These are phyloP conservation scores for Biston betularia DNA, from an alignment of 2,888 invertebrate genomes.

Conservation along the genomic window DNA sequence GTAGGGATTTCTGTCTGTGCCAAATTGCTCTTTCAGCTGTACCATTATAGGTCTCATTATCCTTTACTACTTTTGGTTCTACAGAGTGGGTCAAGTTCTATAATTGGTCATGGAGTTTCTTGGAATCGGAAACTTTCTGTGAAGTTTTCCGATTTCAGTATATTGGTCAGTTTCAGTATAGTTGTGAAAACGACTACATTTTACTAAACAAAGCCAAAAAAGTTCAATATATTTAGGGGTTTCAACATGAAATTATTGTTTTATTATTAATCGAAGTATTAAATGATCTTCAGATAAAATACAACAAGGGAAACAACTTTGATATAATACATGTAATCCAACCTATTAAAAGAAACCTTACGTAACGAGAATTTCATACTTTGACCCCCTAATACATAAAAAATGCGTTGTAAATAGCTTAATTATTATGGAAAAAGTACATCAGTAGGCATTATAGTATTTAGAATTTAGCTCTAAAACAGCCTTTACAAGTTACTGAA, in stretches of 20 bases:
- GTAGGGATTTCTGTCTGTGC: constrained; percentile 34
- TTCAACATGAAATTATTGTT: too few species aligned
- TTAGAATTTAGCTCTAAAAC: not conserved
- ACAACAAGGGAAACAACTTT: too few species aligned
- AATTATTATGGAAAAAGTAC: not conserved
- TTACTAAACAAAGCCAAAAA: not conserved
- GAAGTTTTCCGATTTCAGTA: constrained; percentile 20
- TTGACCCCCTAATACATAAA: too few species aligned
- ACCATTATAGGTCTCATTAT: constrained; percentile 25
- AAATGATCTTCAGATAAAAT: too few species aligned
- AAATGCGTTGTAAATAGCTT: not conserved
- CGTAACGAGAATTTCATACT: too few species aligned
- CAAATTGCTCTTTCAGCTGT: constrained; percentile 40
- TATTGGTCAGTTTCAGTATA: not conserved
- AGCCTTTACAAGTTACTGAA: too few species aligned
- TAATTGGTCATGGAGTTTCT: constrained; percentile 15
- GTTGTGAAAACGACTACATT: constrained; percentile 8
- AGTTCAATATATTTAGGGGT: not conserved
- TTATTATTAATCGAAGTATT: too few species aligned
- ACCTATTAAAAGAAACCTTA: too few species aligned
- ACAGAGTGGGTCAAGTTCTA: constrained; percentile 21
- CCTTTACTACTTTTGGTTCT: constrained; percentile 3
- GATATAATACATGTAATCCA: too few species aligned
- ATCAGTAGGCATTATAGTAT: too few species aligned
- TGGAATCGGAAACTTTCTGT: constrained; percentile 12